Percentiles rank a stretch among this genome's conserved stretches.
phyloP scores from a whole-genome alignment of 2,888 invertebrate species.

The Ptilodon capucinus region DNA sequence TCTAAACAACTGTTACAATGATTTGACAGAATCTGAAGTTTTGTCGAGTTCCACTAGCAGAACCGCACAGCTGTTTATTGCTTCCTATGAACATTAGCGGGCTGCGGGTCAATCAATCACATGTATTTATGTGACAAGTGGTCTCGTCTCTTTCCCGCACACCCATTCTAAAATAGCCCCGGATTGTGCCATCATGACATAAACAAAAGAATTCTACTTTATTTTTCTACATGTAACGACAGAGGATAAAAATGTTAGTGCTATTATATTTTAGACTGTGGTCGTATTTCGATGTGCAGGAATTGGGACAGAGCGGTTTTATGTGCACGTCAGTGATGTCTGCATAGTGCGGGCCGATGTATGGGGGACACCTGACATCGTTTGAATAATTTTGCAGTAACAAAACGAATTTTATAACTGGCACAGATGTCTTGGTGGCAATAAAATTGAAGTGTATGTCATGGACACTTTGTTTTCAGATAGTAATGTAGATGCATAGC shows the following conservation, averaged over 20 bases:
- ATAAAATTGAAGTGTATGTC: conserved; percentile 46
- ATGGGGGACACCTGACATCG: conserved; percentile 69
- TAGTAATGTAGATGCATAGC: background rate
- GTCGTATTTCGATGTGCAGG: conserved; percentile 30
- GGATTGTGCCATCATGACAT: conserved; percentile 42
- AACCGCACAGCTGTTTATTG: conserved; percentile 71
- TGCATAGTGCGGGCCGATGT: conserved; percentile 50
- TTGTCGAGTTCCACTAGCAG: conserved; percentile 28
- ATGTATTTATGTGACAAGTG: conserved; percentile 76
- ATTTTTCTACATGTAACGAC: conserved; percentile 38
- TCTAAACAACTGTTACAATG: conserved; percentile 42
- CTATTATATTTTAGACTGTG: conserved; percentile 41
- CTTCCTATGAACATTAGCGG: conserved; percentile 72
- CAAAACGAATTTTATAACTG: conserved; percentile 62
- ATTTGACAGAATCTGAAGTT: conserved; percentile 44
- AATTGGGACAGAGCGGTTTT: conserved; percentile 41
- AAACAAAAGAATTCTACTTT: conserved; percentile 45
- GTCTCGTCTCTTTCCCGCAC: conserved; percentile 56
- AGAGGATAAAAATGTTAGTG: conserved; percentile 40
- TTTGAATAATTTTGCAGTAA: conserved; percentile 75
- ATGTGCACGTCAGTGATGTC: conserved; percentile 43
- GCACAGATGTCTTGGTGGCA: conserved; percentile 58
- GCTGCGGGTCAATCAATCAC: conserved; percentile 80
- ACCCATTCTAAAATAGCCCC: conserved; percentile 41
- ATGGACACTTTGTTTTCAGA: conserved; percentile 15